phyloP scores from a whole-genome alignment of 2,113 vertebrate species.

The Lichenostomus cassidix region DNA sequence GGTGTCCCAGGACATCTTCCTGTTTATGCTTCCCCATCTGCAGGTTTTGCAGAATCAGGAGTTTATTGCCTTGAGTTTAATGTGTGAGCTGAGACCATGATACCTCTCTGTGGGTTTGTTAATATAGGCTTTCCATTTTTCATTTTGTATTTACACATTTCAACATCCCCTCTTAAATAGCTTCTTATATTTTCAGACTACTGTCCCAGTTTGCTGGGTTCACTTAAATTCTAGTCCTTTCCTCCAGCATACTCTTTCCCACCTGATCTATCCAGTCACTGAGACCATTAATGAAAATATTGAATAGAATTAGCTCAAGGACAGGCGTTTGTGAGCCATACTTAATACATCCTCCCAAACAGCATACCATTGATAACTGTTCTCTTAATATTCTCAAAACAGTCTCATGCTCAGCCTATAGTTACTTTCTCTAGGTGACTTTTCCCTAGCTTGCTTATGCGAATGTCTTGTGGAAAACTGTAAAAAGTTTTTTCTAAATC shows the following conservation, averaged over 20 bases:
- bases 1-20: neutral
- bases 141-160: neutral
- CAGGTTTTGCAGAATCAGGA: neutral
- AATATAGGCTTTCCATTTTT: neutral
- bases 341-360: neutral
- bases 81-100: neutral
- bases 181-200: neutral
- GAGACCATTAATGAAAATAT: neutral
- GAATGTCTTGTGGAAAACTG: neutral
- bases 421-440: neutral
- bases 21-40: neutral
- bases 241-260: neutral
- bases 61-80: neutral
- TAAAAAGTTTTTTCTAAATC: neutral
- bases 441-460: neutral
- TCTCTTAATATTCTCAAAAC: neutral
- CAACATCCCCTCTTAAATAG: neutral
- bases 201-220: neutral
- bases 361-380: rapidly evolving
- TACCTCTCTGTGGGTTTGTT: neutral
- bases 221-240: neutral
- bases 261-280: neutral
- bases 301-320: neutral
- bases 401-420: neutral
- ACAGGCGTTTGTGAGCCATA: neutral